Base-by-base conservation (phyloP, 2,888 invertebrate species). In the Lamproptera curius region DNA sequence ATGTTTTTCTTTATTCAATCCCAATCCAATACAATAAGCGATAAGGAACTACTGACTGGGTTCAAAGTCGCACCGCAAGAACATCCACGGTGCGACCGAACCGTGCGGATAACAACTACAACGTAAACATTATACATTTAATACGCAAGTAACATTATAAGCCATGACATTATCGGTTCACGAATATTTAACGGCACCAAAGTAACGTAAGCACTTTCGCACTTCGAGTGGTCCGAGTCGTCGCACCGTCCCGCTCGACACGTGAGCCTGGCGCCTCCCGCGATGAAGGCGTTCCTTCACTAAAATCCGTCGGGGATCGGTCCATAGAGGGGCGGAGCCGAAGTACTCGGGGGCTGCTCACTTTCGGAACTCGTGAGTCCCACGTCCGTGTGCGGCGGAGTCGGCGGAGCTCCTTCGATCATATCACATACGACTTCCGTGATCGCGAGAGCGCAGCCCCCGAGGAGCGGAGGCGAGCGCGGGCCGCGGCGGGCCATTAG, bases 401-500 rank as follows among this genome's bases (percentile, higher is more conserved):
- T 23, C 26, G 40, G 16, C 34, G 34, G 31, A 31, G 16, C 17
- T 16, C 16, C 31, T 15, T 16, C 40, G 40, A n/a, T n/a, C 40
- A 16, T n/a, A 16, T 4, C 33, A 38, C 17, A 13, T 16, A 31
- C 37, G 16, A 28, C 11, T 6, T 9, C 38, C 38, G 20, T 16
- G 33, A 6, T 6, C 41, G 36, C 11, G 36, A 11, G 23, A 26
- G 26, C 38, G 15, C 23, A 11, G 8, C 35, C 14, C 23, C 28
- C 46, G 10, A 46, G 41, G 33, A 26, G 44, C 36, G 37, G 37
- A 26, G n/a, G 37, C 44, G 39, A 20, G 23, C 15, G 16, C 42
- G 42, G 37, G 43, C 31, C 45, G 51, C 40, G 42, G 53, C 37
- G 44, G 45, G 28, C 42, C 35, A 46, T 46, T 54, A 48, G 52